Conservation (phyloP, 2,113 vertebrate species). For the Channa argus region DNA sequence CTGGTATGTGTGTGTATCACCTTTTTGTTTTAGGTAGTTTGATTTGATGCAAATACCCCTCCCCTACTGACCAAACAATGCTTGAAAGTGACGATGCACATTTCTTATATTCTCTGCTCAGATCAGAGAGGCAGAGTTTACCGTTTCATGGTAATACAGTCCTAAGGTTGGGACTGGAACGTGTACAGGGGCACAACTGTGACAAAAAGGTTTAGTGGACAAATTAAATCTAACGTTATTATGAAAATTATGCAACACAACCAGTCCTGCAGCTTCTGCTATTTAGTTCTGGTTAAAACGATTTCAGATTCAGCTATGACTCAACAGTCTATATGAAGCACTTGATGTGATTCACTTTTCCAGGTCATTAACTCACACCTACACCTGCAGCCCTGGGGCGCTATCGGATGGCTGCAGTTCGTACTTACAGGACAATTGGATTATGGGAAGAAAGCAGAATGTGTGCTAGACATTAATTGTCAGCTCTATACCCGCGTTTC, state of each 20-base stretch:
- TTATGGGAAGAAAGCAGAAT: neutral
- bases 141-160: too few species aligned
- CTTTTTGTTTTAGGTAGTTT: too few species aligned
- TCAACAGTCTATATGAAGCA: slow-evolving; percentile 52
- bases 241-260: slow-evolving; percentile 14
- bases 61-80: too few species aligned
- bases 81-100: too few species aligned
- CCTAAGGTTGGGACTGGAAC: too few species aligned
- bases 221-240: neutral
- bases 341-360: slow-evolving; percentile 60
- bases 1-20: too few species aligned
- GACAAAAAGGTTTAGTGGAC: too few species aligned
- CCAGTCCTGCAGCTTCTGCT: neutral
- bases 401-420: slow-evolving; percentile 34
- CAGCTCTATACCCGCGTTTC: neutral
- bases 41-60: too few species aligned
- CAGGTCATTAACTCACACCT: slow-evolving; percentile 51
- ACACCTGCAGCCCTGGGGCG: slow-evolving; percentile 4
- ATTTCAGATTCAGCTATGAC: slow-evolving; percentile 55
- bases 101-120: too few species aligned
- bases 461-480: slow-evolving; percentile 11
- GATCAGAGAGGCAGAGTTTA: too few species aligned
- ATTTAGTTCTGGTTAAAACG: slow-evolving; percentile 30
- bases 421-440: slow-evolving; percentile 38
- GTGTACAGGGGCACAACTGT: too few species aligned